These are phyloP conservation scores for Stichopus horrens DNA, from an alignment of 53 echinoderm and acorn worm genomes.

Conservation along the genomic window DNA sequence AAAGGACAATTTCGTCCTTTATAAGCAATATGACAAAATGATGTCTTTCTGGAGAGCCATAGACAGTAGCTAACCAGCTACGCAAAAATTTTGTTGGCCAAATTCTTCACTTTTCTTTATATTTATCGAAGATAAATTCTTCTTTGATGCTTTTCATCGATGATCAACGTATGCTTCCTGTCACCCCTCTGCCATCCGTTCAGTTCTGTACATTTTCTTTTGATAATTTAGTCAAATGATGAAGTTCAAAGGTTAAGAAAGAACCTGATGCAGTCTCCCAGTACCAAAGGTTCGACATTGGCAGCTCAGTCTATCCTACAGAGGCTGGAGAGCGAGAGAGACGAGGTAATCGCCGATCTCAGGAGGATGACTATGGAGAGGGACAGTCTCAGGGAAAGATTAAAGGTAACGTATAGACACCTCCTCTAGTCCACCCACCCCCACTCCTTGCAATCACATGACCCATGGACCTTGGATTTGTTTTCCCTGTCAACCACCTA, in stretches of 20 bases:
- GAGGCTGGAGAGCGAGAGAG: slow-evolving; percentile 88
- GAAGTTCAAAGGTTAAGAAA: slow-evolving; percentile 87
- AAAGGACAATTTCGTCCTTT: too few relatives aligned
- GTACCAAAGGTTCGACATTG: slow-evolving; percentile 74
- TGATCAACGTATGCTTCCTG: neutral
- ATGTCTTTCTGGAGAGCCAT: too few relatives aligned
- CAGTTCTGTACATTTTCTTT: neutral
- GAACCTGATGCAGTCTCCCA: slow-evolving; percentile 75
- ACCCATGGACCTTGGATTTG: too few relatives aligned
- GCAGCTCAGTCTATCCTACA: slow-evolving; percentile 93
- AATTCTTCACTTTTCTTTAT: too few relatives aligned
- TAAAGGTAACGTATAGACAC: slow-evolving; percentile 66
- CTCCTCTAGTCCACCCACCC: neutral
- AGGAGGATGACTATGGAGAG: slow-evolving; percentile 91
- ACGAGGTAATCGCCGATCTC: slow-evolving; percentile 84
- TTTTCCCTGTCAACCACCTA: too few relatives aligned
- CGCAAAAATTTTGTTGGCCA: too few relatives aligned
- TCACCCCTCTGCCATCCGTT: neutral
- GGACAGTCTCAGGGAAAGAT: slow-evolving; percentile 93
- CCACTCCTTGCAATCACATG: neutral
- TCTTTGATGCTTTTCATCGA: too few relatives aligned
- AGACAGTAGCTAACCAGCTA: too few relatives aligned
- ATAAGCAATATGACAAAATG: too few relatives aligned
- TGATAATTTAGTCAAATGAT: slow-evolving; percentile 73
- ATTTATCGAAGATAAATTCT: too few relatives aligned